A percentile compares a stretch with the other conserved stretches of the same genome.
These are phyloP conservation scores for Pristiophorus japonicus DNA, from an alignment of 2,113 vertebrate genomes.

Conservation along the genomic window DNA sequence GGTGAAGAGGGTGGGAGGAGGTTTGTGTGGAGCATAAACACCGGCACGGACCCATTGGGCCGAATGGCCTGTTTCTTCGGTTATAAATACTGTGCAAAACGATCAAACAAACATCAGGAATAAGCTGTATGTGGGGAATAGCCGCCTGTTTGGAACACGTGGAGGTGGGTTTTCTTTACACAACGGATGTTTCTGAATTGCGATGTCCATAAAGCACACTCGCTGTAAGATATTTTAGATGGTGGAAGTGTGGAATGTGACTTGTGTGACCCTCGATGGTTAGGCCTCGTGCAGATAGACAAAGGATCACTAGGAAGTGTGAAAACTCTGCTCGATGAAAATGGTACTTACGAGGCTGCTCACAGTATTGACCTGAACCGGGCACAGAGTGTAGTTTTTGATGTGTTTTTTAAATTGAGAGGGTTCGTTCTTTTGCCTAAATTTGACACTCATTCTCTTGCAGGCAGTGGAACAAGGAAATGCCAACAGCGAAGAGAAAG, in stretches of 20 bases:
- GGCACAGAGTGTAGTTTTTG: neutral
- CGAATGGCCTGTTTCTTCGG: neutral
- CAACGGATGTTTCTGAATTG: too few species aligned
- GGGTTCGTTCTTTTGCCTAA: neutral
- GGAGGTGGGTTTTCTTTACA: too few species aligned
- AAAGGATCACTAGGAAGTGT: neutral
- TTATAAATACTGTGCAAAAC: too few species aligned
- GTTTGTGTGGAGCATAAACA: neutral
- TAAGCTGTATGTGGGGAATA: too few species aligned
- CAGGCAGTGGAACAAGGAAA: constrained; percentile 57
- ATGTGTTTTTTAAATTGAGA: neutral
- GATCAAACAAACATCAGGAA: too few species aligned
- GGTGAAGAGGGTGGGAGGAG: neutral
- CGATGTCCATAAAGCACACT: neutral
- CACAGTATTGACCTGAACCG: neutral
- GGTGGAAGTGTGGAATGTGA: neutral
- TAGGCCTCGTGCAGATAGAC: neutral
- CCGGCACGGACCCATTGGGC: neutral
- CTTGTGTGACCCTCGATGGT: neutral
- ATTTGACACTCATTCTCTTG: constrained; percentile 48
- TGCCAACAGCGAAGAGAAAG: constrained; percentile 49
- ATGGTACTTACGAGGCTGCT: neutral
- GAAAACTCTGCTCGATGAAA: neutral
- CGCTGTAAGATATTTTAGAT: neutral
- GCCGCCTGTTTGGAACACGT: too few species aligned